These are phyloP conservation scores for Colletes latitarsis DNA, from an alignment of 1,140 invertebrate species.

Conservation along the genomic window DNA sequence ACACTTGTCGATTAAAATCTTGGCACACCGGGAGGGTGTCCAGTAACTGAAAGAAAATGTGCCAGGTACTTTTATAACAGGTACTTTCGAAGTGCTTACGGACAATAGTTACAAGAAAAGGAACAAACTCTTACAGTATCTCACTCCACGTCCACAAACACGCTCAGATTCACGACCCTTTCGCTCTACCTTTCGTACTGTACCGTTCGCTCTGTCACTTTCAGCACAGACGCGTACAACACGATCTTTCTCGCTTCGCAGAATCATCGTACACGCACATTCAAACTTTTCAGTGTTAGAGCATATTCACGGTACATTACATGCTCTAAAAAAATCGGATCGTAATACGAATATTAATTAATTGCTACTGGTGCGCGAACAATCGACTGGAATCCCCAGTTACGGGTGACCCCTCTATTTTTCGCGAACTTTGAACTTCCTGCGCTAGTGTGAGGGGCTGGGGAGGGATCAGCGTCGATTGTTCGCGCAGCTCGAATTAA, in stretches of 20 bases:
- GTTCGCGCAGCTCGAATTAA: slow-evolving; percentile 72
- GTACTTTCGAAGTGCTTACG: neutral
- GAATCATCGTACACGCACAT: slow-evolving; percentile 51
- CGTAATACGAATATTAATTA: slow-evolving; percentile 77
- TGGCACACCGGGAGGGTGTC: slow-evolving; percentile 99
- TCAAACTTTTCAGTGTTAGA: slow-evolving; percentile 77
- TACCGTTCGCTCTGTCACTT: slow-evolving; percentile 26
- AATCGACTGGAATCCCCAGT: slow-evolving; percentile 48
- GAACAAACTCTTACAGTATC: slow-evolving; percentile 51
- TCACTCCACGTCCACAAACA: slow-evolving; percentile 25
- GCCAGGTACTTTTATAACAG: slow-evolving; percentile 63
- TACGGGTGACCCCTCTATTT: neutral
- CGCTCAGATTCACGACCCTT: slow-evolving; percentile 17
- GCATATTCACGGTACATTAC: slow-evolving; percentile 77
- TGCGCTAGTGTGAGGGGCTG: no score
- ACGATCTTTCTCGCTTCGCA: neutral
- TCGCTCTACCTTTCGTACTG: slow-evolving; percentile 29
- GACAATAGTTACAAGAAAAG: slow-evolving; percentile 40
- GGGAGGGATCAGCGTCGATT: slow-evolving; percentile 50
- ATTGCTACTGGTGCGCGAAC: slow-evolving; percentile 73
- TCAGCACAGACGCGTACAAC: slow-evolving; percentile 1
- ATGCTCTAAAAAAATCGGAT: slow-evolving; percentile 79
- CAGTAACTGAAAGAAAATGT: slow-evolving; percentile 95
- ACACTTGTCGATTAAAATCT: slow-evolving; percentile 99
- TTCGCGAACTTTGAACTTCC: neutral